Conservation (phyloP, 2,113 vertebrate species). For the Pardalotus punctatus region DNA sequence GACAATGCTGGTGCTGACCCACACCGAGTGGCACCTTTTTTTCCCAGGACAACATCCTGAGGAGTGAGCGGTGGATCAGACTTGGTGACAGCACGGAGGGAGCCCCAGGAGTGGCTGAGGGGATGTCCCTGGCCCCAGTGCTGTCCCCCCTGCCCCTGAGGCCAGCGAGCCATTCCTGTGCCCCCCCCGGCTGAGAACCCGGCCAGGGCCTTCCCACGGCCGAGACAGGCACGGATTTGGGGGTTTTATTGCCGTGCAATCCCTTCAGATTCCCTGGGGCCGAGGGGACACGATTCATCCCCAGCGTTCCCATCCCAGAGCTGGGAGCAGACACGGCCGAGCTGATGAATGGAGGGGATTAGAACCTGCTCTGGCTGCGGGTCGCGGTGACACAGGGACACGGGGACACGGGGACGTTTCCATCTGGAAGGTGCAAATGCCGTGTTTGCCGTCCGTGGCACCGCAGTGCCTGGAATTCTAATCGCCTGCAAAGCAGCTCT, state of each 20-base stretch:
- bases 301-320: accelerated
- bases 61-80: background rate
- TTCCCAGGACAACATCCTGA: background rate
- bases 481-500: background rate
- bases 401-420: background rate
- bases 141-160: background rate
- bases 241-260: background rate
- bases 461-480: background rate
- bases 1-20: background rate
- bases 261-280: background rate
- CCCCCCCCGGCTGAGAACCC: accelerated
- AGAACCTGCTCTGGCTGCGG: background rate
- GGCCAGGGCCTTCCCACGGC: background rate
- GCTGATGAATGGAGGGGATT: background rate
- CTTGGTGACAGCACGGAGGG: background rate
- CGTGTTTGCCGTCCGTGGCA: background rate
- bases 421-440: background rate
- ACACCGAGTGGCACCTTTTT: background rate
- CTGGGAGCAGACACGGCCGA: background rate
- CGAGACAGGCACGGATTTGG: accelerated
- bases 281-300: accelerated
- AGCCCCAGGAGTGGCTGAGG: background rate
- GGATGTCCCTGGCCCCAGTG: background rate
- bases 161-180: background rate
- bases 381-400: accelerated